Evolutionary conservation across 2,888 invertebrate genomes (phyloP).

Genomic region (Chouioia cunea): DNA sequence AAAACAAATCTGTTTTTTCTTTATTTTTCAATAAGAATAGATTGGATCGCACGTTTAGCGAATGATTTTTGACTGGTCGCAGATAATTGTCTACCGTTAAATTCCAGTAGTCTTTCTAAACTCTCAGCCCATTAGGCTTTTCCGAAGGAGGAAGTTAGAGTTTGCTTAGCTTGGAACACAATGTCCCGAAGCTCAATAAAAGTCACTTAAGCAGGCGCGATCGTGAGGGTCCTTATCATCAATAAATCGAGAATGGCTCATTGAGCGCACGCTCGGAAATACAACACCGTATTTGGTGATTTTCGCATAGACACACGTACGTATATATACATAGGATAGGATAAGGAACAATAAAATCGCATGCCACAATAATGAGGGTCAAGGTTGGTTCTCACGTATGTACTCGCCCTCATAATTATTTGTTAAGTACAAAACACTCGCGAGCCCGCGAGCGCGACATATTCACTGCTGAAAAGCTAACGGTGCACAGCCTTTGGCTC

Average conservation of each 20-base stretch:
- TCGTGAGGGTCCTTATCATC: constrained; percentile 41
- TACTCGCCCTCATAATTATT: too few species aligned
- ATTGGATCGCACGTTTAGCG: too few species aligned
- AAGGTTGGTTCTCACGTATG: constrained; percentile 34
- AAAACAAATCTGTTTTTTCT: too few species aligned
- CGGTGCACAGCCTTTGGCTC: background rate
- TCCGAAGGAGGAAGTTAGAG: constrained; percentile 10
- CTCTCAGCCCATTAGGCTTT: constrained; percentile 3
- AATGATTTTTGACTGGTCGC: too few species aligned
- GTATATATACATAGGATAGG: background rate
- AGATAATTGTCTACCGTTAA: constrained; percentile 10
- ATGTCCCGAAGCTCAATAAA: constrained; percentile 41
- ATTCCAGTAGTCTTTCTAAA: background rate
- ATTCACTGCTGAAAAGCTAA: background rate
- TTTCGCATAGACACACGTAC: constrained; percentile 3
- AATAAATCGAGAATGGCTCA: constrained; percentile 43
- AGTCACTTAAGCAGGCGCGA: constrained; percentile 16
- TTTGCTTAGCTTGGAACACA: background rate
- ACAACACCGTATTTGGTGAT: constrained; percentile 31
- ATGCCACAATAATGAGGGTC: constrained; percentile 43
- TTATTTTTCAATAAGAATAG: too few species aligned
- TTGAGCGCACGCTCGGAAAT: constrained; percentile 8
- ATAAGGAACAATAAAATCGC: background rate
- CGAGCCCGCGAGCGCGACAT: too few species aligned
- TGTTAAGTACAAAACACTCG: too few species aligned